These are phyloP conservation scores for Ostrea edulis DNA, from an alignment of 1,140 invertebrate species.

Conservation along the genomic window DNA sequence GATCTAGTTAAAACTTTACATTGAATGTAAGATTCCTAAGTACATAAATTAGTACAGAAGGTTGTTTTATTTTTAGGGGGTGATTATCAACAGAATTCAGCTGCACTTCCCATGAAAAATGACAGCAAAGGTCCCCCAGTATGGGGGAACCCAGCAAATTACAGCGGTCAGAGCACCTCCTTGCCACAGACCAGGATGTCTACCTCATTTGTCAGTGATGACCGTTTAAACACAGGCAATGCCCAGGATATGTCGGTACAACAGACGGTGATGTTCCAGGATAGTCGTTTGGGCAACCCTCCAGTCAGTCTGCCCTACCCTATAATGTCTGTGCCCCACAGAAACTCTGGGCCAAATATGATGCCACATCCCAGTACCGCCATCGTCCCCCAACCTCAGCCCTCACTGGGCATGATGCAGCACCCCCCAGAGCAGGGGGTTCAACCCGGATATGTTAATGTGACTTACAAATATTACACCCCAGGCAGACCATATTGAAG, in stretches of 20 bases:
- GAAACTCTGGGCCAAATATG: neutral
- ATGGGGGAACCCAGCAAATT: neutral
- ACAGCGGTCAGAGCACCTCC: neutral
- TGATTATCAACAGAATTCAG: constrained; percentile 32
- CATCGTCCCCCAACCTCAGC: constrained; percentile 14
- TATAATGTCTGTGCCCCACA: neutral
- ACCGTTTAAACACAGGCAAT: neutral
- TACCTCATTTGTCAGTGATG: constrained; percentile 13
- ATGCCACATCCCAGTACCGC: neutral
- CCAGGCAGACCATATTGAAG: constrained; percentile 17
- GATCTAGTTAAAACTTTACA: constrained; percentile 1
- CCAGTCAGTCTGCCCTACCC: neutral
- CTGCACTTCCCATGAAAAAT: constrained; percentile 12
- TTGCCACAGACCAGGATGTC: constrained; percentile 6
- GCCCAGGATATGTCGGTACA: constrained; percentile 18
- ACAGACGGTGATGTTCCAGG: constrained; percentile 11
- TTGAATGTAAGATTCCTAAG: neutral
- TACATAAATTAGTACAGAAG: neutral
- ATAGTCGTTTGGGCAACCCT: neutral
- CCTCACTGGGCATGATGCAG: constrained; percentile 30
- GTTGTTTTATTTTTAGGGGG: neutral
- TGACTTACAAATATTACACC: constrained; percentile 43
- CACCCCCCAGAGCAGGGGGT: constrained; percentile 15
- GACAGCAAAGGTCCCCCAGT: neutral
- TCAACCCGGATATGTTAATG: constrained; percentile 34